phyloP scores from a whole-genome alignment of 1,140 invertebrate genomes.

The Halesus radiatus region DNA sequence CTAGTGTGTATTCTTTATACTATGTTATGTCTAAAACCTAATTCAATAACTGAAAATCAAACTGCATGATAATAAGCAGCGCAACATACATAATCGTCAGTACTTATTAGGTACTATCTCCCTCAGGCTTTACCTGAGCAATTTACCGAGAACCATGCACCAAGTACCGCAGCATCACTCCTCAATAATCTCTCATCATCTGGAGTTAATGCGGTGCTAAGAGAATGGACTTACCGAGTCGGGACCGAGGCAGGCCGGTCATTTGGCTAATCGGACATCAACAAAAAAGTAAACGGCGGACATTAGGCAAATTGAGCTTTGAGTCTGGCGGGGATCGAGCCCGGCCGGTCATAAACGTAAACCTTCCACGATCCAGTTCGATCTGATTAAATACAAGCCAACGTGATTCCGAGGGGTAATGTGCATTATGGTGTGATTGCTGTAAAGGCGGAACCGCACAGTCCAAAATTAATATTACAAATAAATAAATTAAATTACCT shows the following conservation, averaged over 20 bases:
- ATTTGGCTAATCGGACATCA: constrained; percentile 41
- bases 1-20: too few species aligned
- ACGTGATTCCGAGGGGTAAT: constrained; percentile 49
- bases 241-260: constrained; percentile 7
- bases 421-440: constrained; percentile 34
- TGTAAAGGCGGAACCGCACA: neutral
- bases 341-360: neutral
- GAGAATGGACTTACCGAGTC: constrained; percentile 9
- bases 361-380: neutral
- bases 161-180: neutral
- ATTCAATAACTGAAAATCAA: too few species aligned
- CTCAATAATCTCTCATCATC: neutral
- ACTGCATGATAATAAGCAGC: too few species aligned
- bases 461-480: neutral
- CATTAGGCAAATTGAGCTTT: constrained; percentile 54
- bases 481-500: too few species aligned
- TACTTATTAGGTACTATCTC: too few species aligned
- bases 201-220: constrained; percentile 30
- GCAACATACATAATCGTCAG: too few species aligned
- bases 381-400: constrained; percentile 53
- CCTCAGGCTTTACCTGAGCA: too few species aligned
- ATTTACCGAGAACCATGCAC: neutral
- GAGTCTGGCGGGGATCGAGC: constrained; percentile 19
- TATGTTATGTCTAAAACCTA: too few species aligned
- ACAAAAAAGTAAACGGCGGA: constrained; percentile 54